A percentile compares a stretch with the other conserved stretches of the same genome.
Conservation (phyloP, 53 echinoderm and acorn worm species). For the Pentamera pediparva region DNA sequence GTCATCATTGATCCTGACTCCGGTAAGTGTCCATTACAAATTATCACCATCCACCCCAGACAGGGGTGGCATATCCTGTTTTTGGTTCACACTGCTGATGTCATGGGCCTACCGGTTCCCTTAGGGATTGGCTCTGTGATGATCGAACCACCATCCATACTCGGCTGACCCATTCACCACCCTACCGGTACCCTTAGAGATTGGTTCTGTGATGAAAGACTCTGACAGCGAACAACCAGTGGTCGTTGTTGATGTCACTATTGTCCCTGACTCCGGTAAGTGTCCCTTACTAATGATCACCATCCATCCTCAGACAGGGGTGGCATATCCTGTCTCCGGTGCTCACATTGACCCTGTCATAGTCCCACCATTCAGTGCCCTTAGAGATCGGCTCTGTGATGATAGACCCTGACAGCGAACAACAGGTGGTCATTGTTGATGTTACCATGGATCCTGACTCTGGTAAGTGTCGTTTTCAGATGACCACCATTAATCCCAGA, state of each 20-base stretch:
- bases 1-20: conserved; percentile 77
- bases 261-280: conserved; percentile 72
- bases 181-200: conserved; percentile 74
- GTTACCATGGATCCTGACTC: conserved; percentile 77
- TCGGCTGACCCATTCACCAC: no score
- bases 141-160: no score
- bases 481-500: no score
- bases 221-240: conserved; percentile 87
- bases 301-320: conserved; percentile 94
- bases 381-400: conserved; percentile 92
- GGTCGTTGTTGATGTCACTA: conserved; percentile 59
- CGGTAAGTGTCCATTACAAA: conserved; percentile 73
- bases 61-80: conserved; percentile 92
- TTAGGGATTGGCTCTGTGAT: conserved; percentile 91
- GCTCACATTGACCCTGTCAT: conserved; percentile 97
- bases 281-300: conserved; percentile 86
- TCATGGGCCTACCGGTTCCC: conserved; percentile 85
- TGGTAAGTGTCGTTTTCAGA: no score
- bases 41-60: conserved; percentile 97
- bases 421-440: conserved; percentile 79
- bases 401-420: conserved; percentile 95
- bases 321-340: conserved; percentile 90
- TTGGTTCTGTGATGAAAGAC: conserved; percentile 85
- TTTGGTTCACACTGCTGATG: conserved; percentile 90
- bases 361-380: conserved; percentile 72